Base-by-base conservation (phyloP, 2,888 invertebrate species). In the Acronicta leporina region DNA sequence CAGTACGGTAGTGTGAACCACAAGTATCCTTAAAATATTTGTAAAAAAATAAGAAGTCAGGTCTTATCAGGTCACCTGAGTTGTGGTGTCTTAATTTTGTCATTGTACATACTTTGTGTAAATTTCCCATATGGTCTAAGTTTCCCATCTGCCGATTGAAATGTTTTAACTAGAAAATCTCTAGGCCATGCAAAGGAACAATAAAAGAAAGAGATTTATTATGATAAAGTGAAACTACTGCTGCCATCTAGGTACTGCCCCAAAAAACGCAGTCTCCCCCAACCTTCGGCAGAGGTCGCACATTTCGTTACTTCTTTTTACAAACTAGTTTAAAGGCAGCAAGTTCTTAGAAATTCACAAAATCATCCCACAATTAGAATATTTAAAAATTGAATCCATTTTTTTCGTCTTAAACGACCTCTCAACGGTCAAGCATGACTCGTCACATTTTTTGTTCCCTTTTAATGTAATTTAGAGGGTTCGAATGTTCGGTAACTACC, bases 391-490 rank as follows among this genome's bases (percentile, higher is more conserved):
- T 33, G 57, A 61, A 68, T 77, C 59, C 57, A 47, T 73, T 64
- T 60, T 55, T 71, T 55, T 51, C 11, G 40, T 33, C 35, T 41
- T 35, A 40, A 50, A n/a, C 44, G 35, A 16, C 51, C 46, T 46
- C 54, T 63, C 51, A 44, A 54, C 57, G 48, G 38, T 20, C 48
- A 40, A 46, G 59, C 63, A 73, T 85, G 85, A 85, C 73, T 78
- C 52, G 49, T 62, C 75, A 70, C 58, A 71, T 85, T 81, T 84
- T 80, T 83, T 79, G 64, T 72, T 66, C 44, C 58, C 52, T 74
- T 38, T 79, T 79, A 79, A 81, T 82, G 81, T 81, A 79, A 81
- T 84, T 84, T 84, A 69, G 78, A 81, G 69, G 80, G 77, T 73
- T 75, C 75, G 73, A 72, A 64, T 77, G 64, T 69, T 66, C 60